Evolutionary conservation across 30 jellyfish, hydroid and myxozoan species (phyloP).

Genomic region (Aurelia aurita complex sp. Pacific): DNA sequence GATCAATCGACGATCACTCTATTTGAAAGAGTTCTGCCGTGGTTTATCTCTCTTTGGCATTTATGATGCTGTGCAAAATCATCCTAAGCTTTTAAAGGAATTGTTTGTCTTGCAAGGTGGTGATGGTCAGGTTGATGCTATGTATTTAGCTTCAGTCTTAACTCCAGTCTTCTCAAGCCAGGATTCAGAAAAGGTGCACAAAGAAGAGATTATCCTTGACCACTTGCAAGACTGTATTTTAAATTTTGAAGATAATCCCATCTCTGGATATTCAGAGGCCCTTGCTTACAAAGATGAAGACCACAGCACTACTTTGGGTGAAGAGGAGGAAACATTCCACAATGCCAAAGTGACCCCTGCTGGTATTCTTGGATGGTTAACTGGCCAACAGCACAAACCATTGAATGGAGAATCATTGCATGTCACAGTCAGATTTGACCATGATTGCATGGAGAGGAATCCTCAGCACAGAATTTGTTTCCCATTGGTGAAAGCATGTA

Average conservation of each 20-base stretch:
- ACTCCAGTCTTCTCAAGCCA: too few relatives aligned
- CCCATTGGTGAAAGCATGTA: slow-evolving; percentile 29
- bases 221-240: neutral
- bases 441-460: slow-evolving; percentile 38
- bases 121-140: too few relatives aligned
- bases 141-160: too few relatives aligned
- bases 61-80: too few relatives aligned
- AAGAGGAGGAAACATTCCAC: too few relatives aligned
- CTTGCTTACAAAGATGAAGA: slow-evolving; percentile 9
- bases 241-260: slow-evolving; percentile 8
- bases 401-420: slow-evolving; percentile 15
- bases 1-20: too few relatives aligned
- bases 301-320: neutral
- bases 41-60: too few relatives aligned
- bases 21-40: too few relatives aligned
- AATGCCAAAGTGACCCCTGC: neutral
- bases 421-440: slow-evolving; percentile 34
- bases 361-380: slow-evolving; percentile 45
- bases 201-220: too few relatives aligned
- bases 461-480: slow-evolving; percentile 45
- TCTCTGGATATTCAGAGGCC: slow-evolving; percentile 1
- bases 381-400: slow-evolving; percentile 54
- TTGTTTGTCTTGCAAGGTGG: too few relatives aligned
- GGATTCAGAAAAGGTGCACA: too few relatives aligned
- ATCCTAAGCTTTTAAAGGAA: too few relatives aligned